These are phyloP conservation scores for Aphelenchoides besseyi DNA, from an alignment of 1,140 invertebrate genomes.

Conservation along the genomic window DNA sequence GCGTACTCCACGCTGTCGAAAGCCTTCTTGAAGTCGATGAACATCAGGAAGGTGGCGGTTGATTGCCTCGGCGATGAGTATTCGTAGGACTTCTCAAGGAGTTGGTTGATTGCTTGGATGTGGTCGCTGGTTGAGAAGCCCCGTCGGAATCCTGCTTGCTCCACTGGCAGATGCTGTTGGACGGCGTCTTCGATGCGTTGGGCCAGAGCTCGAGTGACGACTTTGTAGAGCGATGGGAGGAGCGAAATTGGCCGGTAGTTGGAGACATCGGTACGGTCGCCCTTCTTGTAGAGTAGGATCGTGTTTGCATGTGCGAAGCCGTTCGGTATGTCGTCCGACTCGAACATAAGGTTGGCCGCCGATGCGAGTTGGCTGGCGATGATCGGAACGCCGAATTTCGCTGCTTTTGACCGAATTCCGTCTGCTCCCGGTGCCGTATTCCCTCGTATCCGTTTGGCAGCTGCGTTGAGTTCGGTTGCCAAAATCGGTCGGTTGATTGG, in stretches of 20 bases:
- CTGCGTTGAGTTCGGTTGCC: no score
- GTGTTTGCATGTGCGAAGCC: constrained; percentile 18
- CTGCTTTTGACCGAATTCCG: not conserved
- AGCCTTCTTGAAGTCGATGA: constrained; percentile 55
- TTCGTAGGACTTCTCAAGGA: constrained; percentile 50
- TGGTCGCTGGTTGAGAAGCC: constrained; percentile 39
- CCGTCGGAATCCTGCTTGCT: constrained; percentile 37
- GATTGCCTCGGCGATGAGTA: constrained; percentile 45
- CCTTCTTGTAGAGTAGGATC: constrained; percentile 32
- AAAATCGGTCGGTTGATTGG: no score
- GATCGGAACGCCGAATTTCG: no score
- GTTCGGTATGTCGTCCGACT: constrained; percentile 8
- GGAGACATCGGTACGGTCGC: constrained; percentile 5
- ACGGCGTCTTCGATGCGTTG: constrained; percentile 14
- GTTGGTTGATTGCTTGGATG: constrained; percentile 24
- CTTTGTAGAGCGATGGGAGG: constrained; percentile 34
- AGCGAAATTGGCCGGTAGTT: constrained; percentile 41
- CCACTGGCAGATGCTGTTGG: constrained; percentile 20
- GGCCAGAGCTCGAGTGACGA: constrained; percentile 20
- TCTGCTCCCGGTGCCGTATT: not conserved
- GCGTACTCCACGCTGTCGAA: constrained; percentile 50
- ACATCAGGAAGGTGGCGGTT: no score
- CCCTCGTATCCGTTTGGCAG: no score
- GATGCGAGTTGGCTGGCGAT: no score
- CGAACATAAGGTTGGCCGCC: constrained; percentile 16